phyloP scores from a whole-genome alignment of 2,888 invertebrate genomes.

The Drosophila quinaria region DNA sequence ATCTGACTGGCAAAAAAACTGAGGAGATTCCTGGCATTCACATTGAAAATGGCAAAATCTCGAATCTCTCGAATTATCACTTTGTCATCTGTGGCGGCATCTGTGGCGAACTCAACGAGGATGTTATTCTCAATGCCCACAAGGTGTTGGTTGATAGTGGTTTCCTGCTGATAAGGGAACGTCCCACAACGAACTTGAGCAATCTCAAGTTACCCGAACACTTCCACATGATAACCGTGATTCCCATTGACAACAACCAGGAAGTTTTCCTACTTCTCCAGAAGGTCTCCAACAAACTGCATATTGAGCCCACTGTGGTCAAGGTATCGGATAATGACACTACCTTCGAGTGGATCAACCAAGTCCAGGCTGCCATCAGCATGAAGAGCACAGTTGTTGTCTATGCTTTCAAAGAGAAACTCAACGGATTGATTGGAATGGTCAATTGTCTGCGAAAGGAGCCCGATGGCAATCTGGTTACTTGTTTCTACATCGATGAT shows the following conservation, averaged over 20 bases:
- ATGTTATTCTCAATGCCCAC: conserved; percentile 85
- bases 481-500: conserved; percentile 89
- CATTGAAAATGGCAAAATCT: conserved; percentile 88
- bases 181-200: conserved; percentile 86
- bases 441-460: conserved; percentile 94
- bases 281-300: conserved; percentile 60
- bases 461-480: conserved; percentile 89
- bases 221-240: conserved; percentile 73
- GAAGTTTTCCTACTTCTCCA: conserved; percentile 83
- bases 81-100: conserved; percentile 79
- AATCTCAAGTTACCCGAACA: conserved; percentile 67
- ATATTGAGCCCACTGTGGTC: conserved; percentile 64
- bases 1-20: conserved; percentile 85
- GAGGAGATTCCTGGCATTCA: conserved; percentile 86
- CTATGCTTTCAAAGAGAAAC: conserved; percentile 89
- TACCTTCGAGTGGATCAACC: conserved; percentile 80
- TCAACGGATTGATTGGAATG: conserved; percentile 94
- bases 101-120: conserved; percentile 56
- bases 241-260: conserved; percentile 77
- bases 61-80: conserved; percentile 81
- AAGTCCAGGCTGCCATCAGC: conserved; percentile 74
- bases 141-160: conserved; percentile 87
- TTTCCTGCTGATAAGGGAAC: conserved; percentile 88
- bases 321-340: conserved; percentile 74
- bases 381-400: conserved; percentile 87